Percentiles rank a stretch among this genome's conserved stretches.
Conservation (phyloP, 2,113 vertebrate species). For the Monarcha castaneiventris region DNA sequence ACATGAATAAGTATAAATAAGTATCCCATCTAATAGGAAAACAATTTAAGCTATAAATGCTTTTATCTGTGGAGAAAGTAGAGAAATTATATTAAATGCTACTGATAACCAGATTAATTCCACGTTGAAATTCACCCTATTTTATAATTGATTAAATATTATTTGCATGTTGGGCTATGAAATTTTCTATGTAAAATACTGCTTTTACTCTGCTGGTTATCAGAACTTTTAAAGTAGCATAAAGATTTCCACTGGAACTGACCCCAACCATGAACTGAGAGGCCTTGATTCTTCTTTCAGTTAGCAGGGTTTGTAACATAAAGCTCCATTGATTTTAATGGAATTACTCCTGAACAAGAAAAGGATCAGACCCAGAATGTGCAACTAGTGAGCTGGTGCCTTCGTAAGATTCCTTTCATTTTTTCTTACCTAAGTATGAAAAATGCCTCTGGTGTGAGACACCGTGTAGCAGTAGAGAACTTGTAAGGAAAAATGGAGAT, state of each 20-base stretch:
- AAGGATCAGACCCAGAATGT: background rate
- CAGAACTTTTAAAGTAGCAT: background rate
- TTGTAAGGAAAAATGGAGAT: background rate
- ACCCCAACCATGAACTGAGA: background rate
- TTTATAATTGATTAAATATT: background rate
- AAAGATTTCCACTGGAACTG: background rate
- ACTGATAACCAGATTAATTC: conserved; percentile 8
- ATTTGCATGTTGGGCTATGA: conserved; percentile 6
- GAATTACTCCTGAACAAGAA: background rate
- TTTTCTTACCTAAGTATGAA: background rate
- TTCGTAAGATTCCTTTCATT: background rate
- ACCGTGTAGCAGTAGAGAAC: background rate
- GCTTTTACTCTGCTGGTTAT: background rate
- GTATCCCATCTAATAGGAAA: background rate
- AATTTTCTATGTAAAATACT: background rate
- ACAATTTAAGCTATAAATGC: background rate
- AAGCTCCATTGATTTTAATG: conserved; percentile 43
- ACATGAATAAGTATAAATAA: background rate
- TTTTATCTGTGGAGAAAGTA: background rate
- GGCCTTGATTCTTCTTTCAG: background rate
- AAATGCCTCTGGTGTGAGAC: background rate
- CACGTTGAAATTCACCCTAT: background rate
- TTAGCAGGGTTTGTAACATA: background rate
- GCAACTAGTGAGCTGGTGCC: background rate
- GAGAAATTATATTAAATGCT: background rate